Evolutionary conservation across 2,888 invertebrate genomes (phyloP).

Genomic region (Lacanobia oleracea): DNA sequence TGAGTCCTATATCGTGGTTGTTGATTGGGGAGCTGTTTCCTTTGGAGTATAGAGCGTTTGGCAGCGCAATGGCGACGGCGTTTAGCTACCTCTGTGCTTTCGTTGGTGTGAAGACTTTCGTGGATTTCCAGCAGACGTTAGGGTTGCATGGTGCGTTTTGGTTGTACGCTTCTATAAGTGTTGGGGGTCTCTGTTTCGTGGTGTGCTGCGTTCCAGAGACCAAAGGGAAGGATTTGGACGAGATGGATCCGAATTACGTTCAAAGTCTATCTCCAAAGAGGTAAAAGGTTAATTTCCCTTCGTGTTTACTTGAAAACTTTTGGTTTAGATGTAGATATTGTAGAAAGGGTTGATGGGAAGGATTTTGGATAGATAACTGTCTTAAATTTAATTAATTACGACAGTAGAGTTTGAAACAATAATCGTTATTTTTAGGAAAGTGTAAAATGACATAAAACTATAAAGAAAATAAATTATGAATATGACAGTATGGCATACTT

Average conservation of each 20-base stretch:
- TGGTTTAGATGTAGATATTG: slow-evolving; percentile 56
- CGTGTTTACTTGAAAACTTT: slow-evolving; percentile 63
- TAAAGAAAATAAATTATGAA: neutral
- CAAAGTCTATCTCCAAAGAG: slow-evolving; percentile 87
- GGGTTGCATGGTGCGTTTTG: slow-evolving; percentile 96
- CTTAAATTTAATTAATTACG: neutral
- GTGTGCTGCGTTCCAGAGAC: slow-evolving; percentile 97
- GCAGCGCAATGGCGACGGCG: slow-evolving; percentile 96
- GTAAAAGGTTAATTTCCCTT: slow-evolving; percentile 70
- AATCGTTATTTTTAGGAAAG: neutral
- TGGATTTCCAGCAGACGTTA: slow-evolving; percentile 94
- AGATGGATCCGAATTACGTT: slow-evolving; percentile 94
- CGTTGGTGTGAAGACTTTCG: slow-evolving; percentile 96
- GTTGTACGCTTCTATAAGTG: slow-evolving; percentile 96
- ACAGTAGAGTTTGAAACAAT: slow-evolving; percentile 2
- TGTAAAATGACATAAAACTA: slow-evolving; percentile 6
- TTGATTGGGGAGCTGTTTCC: slow-evolving; percentile 96
- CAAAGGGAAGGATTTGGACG: slow-evolving; percentile 96
- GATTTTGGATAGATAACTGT: neutral
- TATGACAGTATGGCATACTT: neutral
- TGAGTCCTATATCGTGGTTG: slow-evolving; percentile 97
- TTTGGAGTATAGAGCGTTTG: slow-evolving; percentile 95
- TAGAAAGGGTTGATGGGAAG: slow-evolving; percentile 24
- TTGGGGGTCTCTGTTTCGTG: slow-evolving; percentile 95
- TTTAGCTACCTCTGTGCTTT: slow-evolving; percentile 97